phyloP scores from a whole-genome alignment of 2,797 vertebrate species.

The Sebastes variabilis region DNA sequence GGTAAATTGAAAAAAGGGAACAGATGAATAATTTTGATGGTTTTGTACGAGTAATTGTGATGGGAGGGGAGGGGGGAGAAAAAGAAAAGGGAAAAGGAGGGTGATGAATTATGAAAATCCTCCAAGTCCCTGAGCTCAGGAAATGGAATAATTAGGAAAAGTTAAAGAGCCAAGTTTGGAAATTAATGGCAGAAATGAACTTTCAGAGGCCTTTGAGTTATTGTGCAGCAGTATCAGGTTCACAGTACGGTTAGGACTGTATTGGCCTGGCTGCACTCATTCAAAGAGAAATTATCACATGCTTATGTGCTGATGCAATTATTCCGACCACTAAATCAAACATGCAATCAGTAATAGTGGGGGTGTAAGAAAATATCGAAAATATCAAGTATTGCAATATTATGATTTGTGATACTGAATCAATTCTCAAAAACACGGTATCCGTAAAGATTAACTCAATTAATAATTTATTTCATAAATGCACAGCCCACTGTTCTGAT shows the following conservation, averaged over 20 bases:
- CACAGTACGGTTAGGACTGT: not conserved
- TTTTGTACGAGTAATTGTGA: slow-evolving; percentile 71
- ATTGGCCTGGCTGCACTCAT: too few relatives aligned
- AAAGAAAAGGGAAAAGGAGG: slow-evolving; percentile 15
- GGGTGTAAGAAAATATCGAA: too few relatives aligned
- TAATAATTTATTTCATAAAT: too few relatives aligned
- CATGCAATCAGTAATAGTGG: too few relatives aligned
- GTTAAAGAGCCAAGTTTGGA: slow-evolving; percentile 54
- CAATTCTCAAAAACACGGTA: too few relatives aligned
- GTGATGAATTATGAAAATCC: slow-evolving; percentile 67
- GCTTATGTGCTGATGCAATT: too few relatives aligned
- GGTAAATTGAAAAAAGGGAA: slow-evolving; percentile 63
- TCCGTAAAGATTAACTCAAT: too few relatives aligned
- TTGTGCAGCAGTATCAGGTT: not conserved
- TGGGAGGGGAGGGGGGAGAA: not conserved
- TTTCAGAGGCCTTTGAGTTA: slow-evolving; percentile 18
- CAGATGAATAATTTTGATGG: slow-evolving; percentile 71
- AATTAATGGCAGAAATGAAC: slow-evolving; percentile 34
- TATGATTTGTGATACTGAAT: too few relatives aligned
- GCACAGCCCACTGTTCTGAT: too few relatives aligned
- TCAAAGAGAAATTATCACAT: too few relatives aligned
- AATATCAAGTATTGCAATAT: too few relatives aligned
- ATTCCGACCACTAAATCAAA: too few relatives aligned
- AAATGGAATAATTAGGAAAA: slow-evolving; percentile 63
- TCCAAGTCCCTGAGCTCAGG: slow-evolving; percentile 50